Base-by-base conservation (phyloP, 2,113 vertebrate species). In the Oostethus manadensis region DNA sequence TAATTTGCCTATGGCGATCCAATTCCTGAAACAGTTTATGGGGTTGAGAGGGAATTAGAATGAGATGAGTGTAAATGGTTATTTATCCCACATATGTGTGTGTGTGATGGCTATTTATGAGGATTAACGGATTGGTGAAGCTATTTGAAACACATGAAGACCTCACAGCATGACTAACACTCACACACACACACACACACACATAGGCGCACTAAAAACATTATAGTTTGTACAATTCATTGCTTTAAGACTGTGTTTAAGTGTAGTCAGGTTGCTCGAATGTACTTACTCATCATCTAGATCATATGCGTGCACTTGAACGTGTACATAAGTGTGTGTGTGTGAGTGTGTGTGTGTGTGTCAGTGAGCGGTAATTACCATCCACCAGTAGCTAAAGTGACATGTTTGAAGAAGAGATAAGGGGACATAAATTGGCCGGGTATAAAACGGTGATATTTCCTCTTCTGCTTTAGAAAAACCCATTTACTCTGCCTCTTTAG, bases 371-470 rank as follows among this genome's bases (percentile, higher is more conserved):
- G 92, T 97, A 99, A 99, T 99, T 98, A 97, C 94, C 92, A 93
- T 90, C 92, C 94, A 92, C 93, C 92, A 92, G 93, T 93, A 97
- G 94, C 94, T 94, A 93, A 98, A 99, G 93, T 98, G 97, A 97
- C 95, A 98, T 93, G 93, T 98, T 95, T 98, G 94, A 97, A 93
- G 93, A 97, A 95, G 93, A 94, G 96, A 98, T 99, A 96, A 98
- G 97, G 96, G 93, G 94, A 93, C 91, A 92, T 93, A 98, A 98
- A 98, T 99, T 98, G 94, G 94, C 92, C 76, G 91, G 88, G 96
- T 98, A 86, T 86, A 86, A 86, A 99, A 98, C 93, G 93, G 93
- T 92, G 93, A 98, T 97, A 98, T 99, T 97, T 98, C 94, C 94
- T 95, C 93, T 90, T 93, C 84, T 86, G 84, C 94, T 96, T 94